These are phyloP conservation scores for Hydractinia echinata DNA, from an alignment of 30 jellyfish, hydroid and myxozoan species.

Conservation along the genomic window DNA sequence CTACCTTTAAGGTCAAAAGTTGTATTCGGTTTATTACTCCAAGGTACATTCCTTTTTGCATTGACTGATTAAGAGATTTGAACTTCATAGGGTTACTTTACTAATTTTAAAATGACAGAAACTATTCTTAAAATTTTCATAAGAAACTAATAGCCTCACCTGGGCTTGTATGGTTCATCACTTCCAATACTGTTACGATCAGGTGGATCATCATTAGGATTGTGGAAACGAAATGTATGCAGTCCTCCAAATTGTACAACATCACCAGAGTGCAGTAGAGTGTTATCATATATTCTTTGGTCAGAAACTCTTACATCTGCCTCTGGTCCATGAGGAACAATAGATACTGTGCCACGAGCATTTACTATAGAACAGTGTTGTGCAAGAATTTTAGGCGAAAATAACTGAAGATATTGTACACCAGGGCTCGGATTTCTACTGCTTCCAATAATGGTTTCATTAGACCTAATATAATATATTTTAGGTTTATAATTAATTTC, in stretches of 20 bases:
- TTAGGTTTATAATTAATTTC: slow-evolving; percentile 59
- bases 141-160: too few species aligned
- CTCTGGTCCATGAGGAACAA: slow-evolving; percentile 82
- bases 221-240: slow-evolving; percentile 48
- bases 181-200: slow-evolving; percentile 25
- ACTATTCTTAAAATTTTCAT: too few species aligned
- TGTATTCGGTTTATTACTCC: too few species aligned
- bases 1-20: too few species aligned
- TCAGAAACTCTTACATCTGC: slow-evolving; percentile 80
- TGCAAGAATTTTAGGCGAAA: slow-evolving; percentile 62
- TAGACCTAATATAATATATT: slow-evolving; percentile 42
- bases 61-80: too few species aligned
- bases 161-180: background rate
- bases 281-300: slow-evolving; percentile 57
- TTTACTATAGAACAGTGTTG: slow-evolving; percentile 83
- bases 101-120: too few species aligned
- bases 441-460: slow-evolving; percentile 85
- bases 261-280: slow-evolving; percentile 56
- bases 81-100: too few species aligned
- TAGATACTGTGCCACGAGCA: slow-evolving; percentile 78
- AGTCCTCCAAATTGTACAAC: slow-evolving; percentile 66
- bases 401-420: slow-evolving; percentile 70
- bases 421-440: slow-evolving; percentile 45
- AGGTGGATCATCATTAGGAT: slow-evolving; percentile 33
- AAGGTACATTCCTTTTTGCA: too few species aligned